Base-by-base conservation (phyloP, 37 sponge, comb jelly and placozoan species). In the Hormiphora californensis region DNA sequence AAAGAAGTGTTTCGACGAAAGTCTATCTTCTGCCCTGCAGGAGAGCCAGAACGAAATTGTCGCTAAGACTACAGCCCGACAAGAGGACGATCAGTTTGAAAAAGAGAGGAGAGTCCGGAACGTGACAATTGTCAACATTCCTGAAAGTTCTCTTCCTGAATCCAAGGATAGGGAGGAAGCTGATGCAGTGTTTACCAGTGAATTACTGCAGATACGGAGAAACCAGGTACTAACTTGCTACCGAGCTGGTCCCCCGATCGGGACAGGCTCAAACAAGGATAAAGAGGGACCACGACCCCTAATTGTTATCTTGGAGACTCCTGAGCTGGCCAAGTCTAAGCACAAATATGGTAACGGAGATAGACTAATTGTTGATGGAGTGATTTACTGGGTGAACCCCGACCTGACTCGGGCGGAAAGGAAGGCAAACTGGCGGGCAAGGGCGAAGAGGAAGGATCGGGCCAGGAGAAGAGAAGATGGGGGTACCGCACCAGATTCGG, bases 261-360 rank as follows among this genome's bases (percentile, higher is more conserved):
- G 68, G 68, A 65, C 68, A 25, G 68, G 68, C 36, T 65, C 68
- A 17, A 65, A 65, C 68, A 65, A 25, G 68, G 68, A 65, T 7
- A 57, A 30, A 57, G 19, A 22, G 25, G 25, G 25, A 8, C 63
- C 63, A 23, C 68, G 68, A 35, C 36, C 68, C 7, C 68, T 65
- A 35, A 65, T 65, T 65, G 68, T 65, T 65, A 35, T 25, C 11
- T 39, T 65, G 12, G 68, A 65, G 68, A 36, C 12, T 35, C 68
- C 68, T 65, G 68, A 65, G 32, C 21, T 65, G 68, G 68, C 68
- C 68, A 15, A 19, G 7, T 35, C 12, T 17, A 65, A 15, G 12
- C 68, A 65, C 68, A 65, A 65, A 39, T 65, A 65, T 39, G 68
- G 68, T 25, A 65, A 65, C 34, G 68, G 68, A 25, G 12, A 15